These are phyloP conservation scores for Sinocyclocheilus rhinocerous DNA, from an alignment of 2,113 vertebrate genomes.

Conservation along the genomic window DNA sequence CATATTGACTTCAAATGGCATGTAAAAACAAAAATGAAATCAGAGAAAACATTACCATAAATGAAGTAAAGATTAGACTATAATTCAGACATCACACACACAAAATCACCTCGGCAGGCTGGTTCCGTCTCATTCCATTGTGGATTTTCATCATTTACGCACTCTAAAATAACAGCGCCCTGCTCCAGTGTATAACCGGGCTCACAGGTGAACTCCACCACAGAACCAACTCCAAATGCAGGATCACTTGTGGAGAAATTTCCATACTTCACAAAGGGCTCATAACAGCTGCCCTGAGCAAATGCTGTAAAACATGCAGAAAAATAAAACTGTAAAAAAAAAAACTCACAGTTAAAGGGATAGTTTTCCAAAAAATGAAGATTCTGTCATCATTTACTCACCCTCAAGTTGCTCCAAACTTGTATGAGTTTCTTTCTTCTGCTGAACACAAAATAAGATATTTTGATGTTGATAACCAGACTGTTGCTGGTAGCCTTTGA, in stretches of 20 bases:
- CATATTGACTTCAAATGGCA: neutral
- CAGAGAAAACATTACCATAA: neutral
- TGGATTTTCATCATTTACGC: constrained; percentile 84
- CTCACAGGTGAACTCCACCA: constrained; percentile 93
- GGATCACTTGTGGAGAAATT: constrained; percentile 93
- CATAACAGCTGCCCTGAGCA: constrained; percentile 88
- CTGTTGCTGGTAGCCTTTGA: too few relatives aligned
- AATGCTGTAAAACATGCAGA: constrained; percentile 79
- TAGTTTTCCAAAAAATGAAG: too few relatives aligned
- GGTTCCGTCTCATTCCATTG: constrained; percentile 99
- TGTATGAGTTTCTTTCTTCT: too few relatives aligned
- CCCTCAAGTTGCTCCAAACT: too few relatives aligned
- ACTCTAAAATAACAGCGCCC: constrained; percentile 93
- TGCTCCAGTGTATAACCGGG: constrained; percentile 95
- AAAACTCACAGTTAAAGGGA: too few relatives aligned
- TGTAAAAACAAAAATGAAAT: neutral
- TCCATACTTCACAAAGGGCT: constrained; percentile 95
- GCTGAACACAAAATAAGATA: too few relatives aligned
- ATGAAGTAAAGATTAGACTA: neutral
- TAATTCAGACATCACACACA: neutral
- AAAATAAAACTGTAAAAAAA: too few relatives aligned
- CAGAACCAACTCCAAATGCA: constrained; percentile 83
- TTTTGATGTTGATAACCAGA: too few relatives aligned
- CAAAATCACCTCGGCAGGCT: constrained; percentile 85
- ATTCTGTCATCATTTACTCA: too few relatives aligned